Base-by-base conservation (phyloP, 2,113 vertebrate species). In the Siphamia tubifer region DNA sequence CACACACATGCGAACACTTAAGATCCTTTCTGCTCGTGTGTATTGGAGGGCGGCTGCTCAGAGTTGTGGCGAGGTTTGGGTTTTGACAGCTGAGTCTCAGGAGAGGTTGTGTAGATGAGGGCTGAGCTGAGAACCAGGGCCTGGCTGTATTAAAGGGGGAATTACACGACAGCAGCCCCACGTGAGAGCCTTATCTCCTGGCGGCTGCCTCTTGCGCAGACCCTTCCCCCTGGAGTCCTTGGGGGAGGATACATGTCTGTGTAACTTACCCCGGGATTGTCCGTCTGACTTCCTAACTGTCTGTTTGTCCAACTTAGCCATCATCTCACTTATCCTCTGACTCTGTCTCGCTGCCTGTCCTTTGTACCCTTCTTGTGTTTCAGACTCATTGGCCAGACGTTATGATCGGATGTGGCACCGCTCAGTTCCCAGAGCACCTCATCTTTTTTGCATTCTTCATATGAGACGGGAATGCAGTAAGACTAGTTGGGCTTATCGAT, bases 21-120 rank as follows among this genome's bases (percentile, higher is more conserved):
- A 83, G 82, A 64, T 65, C 61, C 73, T 77, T 51, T 60, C 34
- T 34, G 58, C 61, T 74, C 39, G 60, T 81, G 76, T 74, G 58
- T 77, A 5, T 30, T 60, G 47, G 65, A 65, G 81, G 67, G 72
- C 35, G 45, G 47, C 83, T 86, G 62, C 69, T 77, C 65, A 76
- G 79, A 87, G 82, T 66, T 77, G 62, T 75, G 79, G 44, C 71
- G 82, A 85, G 81, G 87, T 42, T 42, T 69, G 68, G 89, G 87
- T 48, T 80, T 66, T 90, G 88, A 83, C 91, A 89, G 89, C 82
- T 72, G 79, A 81, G 87, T 87, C 92, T 92, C 90, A 74, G 84
- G 93, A 92, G 92, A 86, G 62, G 84, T 71, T 81, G 91, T 79
- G 79, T 79, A 89, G 90, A 85, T 92, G 89, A 89, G 69, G 85